These are phyloP conservation scores for Lasioglossum vierecki DNA, from an alignment of 2,888 invertebrate genomes.

Conservation along the genomic window DNA sequence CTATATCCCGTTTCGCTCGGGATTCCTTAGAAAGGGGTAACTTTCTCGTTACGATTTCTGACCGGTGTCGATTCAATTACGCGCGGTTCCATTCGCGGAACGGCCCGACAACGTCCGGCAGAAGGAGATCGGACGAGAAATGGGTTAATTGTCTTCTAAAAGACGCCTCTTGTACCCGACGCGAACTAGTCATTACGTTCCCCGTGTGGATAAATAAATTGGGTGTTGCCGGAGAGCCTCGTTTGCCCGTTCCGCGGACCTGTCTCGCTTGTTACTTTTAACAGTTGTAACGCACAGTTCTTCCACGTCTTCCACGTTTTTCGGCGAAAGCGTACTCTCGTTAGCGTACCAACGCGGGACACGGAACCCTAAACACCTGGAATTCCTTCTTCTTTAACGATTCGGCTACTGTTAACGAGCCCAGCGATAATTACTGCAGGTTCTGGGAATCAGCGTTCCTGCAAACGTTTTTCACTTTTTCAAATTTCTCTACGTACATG, in stretches of 20 bases:
- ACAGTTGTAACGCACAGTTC: not conserved
- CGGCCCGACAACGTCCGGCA: slow-evolving; percentile 8
- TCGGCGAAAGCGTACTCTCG: slow-evolving; percentile 13
- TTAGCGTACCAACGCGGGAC: not conserved
- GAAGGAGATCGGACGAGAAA: slow-evolving; percentile 44
- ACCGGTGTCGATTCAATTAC: slow-evolving; percentile 22
- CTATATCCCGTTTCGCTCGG: not conserved
- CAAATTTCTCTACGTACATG: no score
- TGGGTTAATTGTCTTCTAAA: slow-evolving; percentile 60
- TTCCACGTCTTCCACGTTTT: slow-evolving; percentile 6
- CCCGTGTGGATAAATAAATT: slow-evolving; percentile 43
- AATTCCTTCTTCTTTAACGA: not conserved
- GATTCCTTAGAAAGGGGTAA: not conserved
- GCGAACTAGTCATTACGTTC: slow-evolving; percentile 36
- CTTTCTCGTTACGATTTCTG: slow-evolving; percentile 45
- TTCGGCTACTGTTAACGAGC: not conserved
- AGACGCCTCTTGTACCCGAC: slow-evolving; percentile 25
- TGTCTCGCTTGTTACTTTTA: not conserved
- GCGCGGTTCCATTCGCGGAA: slow-evolving; percentile 12
- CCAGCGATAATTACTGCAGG: not conserved
- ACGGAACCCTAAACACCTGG: not conserved
- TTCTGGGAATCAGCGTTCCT: not conserved
- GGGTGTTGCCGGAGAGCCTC: slow-evolving; percentile 28
- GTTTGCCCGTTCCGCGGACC: slow-evolving; percentile 16
- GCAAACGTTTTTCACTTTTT: not conserved